Percentiles rank a stretch among this genome's conserved stretches.
These are phyloP conservation scores for Poeciliopsis presidionis DNA, from an alignment of 2,797 vertebrate genomes.

Conservation along the genomic window DNA sequence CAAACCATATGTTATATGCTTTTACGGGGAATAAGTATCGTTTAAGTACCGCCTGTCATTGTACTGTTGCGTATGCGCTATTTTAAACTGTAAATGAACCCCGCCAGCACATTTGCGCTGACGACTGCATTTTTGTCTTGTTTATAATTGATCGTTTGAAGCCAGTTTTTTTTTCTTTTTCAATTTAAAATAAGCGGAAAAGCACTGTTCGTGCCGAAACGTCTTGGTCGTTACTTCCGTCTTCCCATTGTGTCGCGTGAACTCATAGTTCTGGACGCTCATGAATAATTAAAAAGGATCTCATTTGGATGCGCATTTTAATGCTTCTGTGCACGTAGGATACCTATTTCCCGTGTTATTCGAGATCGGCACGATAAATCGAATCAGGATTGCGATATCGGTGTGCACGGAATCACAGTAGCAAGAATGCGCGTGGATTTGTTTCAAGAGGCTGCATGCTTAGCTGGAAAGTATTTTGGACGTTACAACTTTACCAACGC, in stretches of 20 bases:
- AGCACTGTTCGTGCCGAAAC: not conserved
- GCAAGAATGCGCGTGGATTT: not conserved
- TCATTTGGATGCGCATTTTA: not conserved
- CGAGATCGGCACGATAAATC: not conserved
- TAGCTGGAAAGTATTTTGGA: not conserved
- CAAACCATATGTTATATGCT: not conserved
- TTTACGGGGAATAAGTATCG: too few relatives aligned
- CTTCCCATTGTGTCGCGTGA: not conserved
- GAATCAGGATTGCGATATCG: not conserved
- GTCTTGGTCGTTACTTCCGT: slow-evolving; percentile 1
- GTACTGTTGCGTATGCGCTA: not conserved
- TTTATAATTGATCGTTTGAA: not conserved
- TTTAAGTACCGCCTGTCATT: not conserved
- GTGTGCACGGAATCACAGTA: not conserved
- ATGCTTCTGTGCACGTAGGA: not conserved
- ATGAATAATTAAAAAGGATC: not conserved
- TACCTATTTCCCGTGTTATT: not conserved
- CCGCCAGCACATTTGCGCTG: not conserved
- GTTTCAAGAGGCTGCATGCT: not conserved
- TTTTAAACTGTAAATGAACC: not conserved
- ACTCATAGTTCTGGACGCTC: not conserved
- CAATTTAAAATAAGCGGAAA: not conserved
- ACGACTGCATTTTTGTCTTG: not conserved
- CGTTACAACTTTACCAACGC: not conserved
- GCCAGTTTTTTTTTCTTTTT: too few relatives aligned